Percentiles rank a stretch among this genome's conserved stretches.
phyloP scores from a whole-genome alignment of 2,797 vertebrate genomes.

The Rhincodon typus region DNA sequence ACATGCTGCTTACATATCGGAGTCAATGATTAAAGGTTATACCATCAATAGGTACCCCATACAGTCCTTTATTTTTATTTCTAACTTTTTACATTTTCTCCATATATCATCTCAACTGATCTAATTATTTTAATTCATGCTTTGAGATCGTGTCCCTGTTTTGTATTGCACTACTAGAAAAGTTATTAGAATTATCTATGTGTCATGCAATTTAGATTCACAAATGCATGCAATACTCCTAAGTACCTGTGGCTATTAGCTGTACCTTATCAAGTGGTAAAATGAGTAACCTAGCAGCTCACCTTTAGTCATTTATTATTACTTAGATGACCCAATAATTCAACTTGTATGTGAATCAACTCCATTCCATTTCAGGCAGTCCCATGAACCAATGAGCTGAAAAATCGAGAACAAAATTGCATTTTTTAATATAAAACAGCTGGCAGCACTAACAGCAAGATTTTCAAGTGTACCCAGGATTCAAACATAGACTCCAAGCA shows the following conservation, averaged over 20 bases:
- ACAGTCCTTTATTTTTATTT: background rate
- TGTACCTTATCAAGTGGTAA: background rate
- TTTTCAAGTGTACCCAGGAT: background rate
- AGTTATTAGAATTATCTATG: background rate
- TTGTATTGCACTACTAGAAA: background rate
- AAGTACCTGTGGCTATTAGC: background rate
- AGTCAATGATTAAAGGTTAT: background rate
- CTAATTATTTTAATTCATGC: background rate
- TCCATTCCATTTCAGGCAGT: background rate
- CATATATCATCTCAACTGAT: background rate
- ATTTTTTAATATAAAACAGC: background rate
- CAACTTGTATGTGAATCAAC: background rate
- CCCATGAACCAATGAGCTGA: background rate
- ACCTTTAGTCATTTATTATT: background rate
- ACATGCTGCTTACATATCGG: background rate
- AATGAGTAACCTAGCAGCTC: background rate
- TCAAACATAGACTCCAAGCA: background rate
- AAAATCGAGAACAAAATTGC: background rate
- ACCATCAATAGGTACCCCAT: background rate
- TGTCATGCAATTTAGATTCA: background rate
- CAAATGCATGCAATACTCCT: background rate
- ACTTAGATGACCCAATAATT: background rate
- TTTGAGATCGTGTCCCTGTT: background rate
- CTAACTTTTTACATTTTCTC: background rate
- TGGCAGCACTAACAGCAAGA: background rate